Conservation (phyloP, 2,113 vertebrate genomes). For the Mesitornis unicolor region DNA sequence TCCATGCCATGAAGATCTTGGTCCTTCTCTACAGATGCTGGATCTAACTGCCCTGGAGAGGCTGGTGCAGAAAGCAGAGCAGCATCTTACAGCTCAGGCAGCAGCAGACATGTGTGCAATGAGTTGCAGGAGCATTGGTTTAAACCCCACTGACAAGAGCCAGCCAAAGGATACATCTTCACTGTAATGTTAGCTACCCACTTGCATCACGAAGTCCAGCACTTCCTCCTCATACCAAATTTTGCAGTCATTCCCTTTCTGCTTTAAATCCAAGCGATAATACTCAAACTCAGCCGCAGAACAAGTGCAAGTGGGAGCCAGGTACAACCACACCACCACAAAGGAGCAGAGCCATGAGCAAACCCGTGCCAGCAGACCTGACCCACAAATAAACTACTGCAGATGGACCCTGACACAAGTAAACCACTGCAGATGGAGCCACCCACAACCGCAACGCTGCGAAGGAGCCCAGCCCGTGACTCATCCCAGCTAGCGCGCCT, state of each 20-base stretch:
- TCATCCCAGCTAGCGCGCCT: neutral
- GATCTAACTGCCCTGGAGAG: neutral
- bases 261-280: neutral
- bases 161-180: neutral
- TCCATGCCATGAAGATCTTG: neutral
- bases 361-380: neutral
- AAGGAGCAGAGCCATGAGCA: neutral
- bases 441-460: neutral
- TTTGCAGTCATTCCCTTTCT: neutral
- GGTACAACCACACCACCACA: neutral
- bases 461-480: neutral
- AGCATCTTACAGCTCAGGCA: neutral
- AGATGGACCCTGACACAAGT: neutral
- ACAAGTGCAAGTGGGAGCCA: neutral
- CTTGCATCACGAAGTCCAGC: neutral
- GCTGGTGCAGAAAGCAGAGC: neutral
- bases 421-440: conserved; percentile 21
- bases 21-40: neutral
- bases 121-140: neutral
- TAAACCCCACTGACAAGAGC: neutral
- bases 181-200: neutral
- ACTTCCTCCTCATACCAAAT: neutral
- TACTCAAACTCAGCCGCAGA: neutral
- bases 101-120: neutral
- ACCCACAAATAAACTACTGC: neutral